A percentile compares a stretch with the other conserved stretches of the same genome.
Conservation (phyloP, 2,797 vertebrate genomes). For the Gymnothorax reevesii region DNA sequence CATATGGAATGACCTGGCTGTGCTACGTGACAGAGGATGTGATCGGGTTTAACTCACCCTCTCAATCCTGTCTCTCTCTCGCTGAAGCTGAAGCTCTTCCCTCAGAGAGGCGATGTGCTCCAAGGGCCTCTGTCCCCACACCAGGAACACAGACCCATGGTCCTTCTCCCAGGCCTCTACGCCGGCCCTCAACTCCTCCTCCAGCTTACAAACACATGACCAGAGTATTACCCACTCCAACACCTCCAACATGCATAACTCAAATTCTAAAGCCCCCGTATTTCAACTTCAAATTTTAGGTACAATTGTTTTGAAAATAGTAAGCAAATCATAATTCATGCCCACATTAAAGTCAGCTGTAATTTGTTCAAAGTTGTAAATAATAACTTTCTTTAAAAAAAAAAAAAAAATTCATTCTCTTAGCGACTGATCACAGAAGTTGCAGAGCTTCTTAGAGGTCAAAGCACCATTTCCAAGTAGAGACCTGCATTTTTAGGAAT, state of each 20-base stretch:
- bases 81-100: constrained; percentile 58
- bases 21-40: no score
- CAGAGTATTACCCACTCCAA: background rate
- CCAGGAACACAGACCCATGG: constrained; percentile 52
- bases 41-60: constrained; percentile 46
- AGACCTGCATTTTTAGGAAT: background rate
- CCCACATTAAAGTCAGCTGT: no score
- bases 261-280: no score
- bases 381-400: no score
- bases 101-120: constrained; percentile 59
- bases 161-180: constrained; percentile 60
- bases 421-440: no score
- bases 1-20: background rate
- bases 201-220: constrained; percentile 52
- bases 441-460: no score
- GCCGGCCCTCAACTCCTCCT: constrained; percentile 59
- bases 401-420: no score
- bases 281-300: background rate
- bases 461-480: background rate
- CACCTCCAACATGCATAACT: background rate
- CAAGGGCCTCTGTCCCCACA: constrained; percentile 57
- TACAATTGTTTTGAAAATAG: background rate
- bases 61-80: constrained; percentile 62
- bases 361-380: no score
- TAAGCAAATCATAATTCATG: no score